Conservation (phyloP, 2,797 vertebrate genomes). For the Crypturellus tataupa region DNA sequence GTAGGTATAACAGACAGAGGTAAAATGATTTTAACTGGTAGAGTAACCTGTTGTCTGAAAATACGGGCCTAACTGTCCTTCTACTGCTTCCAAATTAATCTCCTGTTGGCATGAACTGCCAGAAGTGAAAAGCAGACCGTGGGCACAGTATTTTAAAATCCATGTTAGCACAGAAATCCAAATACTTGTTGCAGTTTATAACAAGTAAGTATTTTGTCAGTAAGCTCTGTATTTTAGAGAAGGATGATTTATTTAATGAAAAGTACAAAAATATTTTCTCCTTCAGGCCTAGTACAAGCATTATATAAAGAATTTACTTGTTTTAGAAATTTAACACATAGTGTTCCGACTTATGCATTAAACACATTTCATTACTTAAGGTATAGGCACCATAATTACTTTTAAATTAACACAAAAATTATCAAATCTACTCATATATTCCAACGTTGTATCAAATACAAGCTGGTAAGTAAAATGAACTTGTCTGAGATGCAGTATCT, state of each 20-base stretch:
- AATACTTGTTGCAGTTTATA: background rate
- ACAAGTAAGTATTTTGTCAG: background rate
- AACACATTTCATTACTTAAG: background rate
- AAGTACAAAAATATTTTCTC: background rate
- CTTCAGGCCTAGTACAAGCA: background rate
- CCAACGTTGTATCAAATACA: background rate
- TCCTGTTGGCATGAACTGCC: background rate
- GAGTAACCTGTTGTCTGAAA: background rate
- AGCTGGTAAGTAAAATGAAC: background rate
- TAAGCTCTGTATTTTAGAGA: background rate
- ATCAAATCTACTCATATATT: background rate
- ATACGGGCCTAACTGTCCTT: background rate
- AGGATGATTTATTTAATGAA: background rate
- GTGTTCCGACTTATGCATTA: background rate
- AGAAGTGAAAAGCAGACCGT: background rate
- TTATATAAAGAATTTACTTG: background rate
- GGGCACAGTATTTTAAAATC: background rate
- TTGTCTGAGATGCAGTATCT: background rate
- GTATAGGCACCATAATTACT: background rate
- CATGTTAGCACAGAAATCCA: background rate
- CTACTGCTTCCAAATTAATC: background rate
- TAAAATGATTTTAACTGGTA: background rate
- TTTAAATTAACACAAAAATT: background rate
- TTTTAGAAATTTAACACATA: background rate
- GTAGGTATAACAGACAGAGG: background rate